Percentiles rank a stretch among this genome's conserved stretches.
Evolutionary conservation across 2,797 vertebrate genomes (phyloP).

Genomic region (Hirundo rustica): DNA sequence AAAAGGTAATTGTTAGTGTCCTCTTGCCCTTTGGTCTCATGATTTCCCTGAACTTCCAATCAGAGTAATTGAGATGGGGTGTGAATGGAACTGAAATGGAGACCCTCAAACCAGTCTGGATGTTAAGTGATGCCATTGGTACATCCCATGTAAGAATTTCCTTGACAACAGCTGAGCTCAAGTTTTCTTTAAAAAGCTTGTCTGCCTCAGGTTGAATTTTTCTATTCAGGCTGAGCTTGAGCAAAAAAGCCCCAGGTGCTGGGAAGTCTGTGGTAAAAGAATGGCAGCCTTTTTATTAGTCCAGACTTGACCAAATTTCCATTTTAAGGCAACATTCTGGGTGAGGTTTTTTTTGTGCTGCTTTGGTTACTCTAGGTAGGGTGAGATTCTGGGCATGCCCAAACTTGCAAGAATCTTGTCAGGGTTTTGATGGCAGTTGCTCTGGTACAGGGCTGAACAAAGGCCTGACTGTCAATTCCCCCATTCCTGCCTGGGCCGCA

Average conservation of each 20-base stretch:
- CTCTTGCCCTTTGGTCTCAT: background rate
- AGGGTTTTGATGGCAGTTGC: background rate
- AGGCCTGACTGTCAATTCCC: accelerated
- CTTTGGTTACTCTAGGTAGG: accelerated
- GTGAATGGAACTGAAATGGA: background rate
- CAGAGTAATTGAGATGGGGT: accelerated
- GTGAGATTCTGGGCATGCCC: too few relatives aligned
- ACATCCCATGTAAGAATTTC: accelerated
- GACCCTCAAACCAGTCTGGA: background rate
- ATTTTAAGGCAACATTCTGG: accelerated
- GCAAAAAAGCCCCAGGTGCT: background rate
- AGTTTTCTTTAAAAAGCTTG: accelerated
- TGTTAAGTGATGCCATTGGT: too few relatives aligned
- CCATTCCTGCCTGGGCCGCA: background rate
- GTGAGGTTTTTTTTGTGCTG: background rate
- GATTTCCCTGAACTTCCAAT: accelerated
- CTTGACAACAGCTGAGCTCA: background rate
- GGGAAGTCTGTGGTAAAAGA: background rate
- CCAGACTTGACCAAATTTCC: background rate
- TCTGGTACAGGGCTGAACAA: accelerated
- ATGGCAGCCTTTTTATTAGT: accelerated
- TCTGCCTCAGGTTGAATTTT: background rate
- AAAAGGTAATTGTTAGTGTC: slow-evolving; percentile 70
- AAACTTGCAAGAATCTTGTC: background rate
- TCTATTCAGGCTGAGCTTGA: background rate